Evolutionary conservation across 2,888 invertebrate genomes (phyloP).

Genomic region (Thera obeliscata): DNA sequence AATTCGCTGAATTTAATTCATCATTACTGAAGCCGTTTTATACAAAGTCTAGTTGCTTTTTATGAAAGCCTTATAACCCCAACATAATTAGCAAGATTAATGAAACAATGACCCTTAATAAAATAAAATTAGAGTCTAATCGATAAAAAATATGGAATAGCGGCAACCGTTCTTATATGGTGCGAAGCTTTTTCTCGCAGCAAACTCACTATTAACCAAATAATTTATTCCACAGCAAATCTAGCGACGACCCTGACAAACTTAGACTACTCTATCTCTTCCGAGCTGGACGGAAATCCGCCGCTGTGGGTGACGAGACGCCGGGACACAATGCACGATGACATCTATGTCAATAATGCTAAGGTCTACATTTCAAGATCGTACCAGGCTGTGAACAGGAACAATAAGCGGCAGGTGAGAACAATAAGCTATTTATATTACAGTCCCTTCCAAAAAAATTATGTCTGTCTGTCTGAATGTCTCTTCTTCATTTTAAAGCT

Average conservation of each 20-base stretch:
- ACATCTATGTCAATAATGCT: slow-evolving; percentile 95
- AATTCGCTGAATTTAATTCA: too few species aligned
- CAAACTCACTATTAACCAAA: not conserved
- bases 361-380: slow-evolving; percentile 89
- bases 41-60: too few species aligned
- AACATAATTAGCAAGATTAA: too few species aligned
- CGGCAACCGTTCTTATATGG: too few species aligned
- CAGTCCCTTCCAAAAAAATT: not conserved
- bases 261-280: slow-evolving; percentile 88
- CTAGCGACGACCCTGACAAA: slow-evolving; percentile 88
- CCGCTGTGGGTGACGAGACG: slow-evolving; percentile 92
- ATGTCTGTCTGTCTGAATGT: too few species aligned
- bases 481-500: too few species aligned
- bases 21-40: too few species aligned
- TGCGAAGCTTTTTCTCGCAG: not conserved
- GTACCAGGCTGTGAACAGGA: slow-evolving; percentile 84
- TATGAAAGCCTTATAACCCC: too few species aligned
- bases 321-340: slow-evolving; percentile 85
- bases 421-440: not conserved
- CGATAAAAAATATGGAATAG: too few species aligned
- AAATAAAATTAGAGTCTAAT: too few species aligned
- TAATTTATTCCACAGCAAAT: slow-evolving; percentile 85
- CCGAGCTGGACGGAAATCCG: slow-evolving; percentile 93
- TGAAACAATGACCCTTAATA: too few species aligned
- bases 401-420: slow-evolving; percentile 73